Evolutionary conservation across 2,797 vertebrate genomes (phyloP), one percentile per base, ranked within the genome.

Genomic region (Gallinago stenura): DNA sequence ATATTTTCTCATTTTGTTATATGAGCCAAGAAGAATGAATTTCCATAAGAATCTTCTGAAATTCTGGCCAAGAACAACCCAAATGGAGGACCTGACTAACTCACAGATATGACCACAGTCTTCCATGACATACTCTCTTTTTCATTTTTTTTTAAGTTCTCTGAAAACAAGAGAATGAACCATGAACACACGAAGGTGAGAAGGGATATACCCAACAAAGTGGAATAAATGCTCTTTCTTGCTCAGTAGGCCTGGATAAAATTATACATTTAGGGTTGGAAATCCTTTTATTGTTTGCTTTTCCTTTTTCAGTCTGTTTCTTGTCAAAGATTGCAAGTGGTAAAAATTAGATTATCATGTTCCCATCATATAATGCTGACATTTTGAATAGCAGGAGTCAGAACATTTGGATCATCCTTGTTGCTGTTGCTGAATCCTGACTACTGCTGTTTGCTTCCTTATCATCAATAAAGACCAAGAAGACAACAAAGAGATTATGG

Each of bases 381-480:
- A 31, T 79, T 33, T 87, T 43, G 30, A 85, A 86, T 53, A 90
- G 30, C 24, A 69, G 70, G 28, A 81, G 50, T 22, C 39, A 37
- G 53, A 87, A 54, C 54, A 73, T 70, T 58, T 83, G 50, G 31
- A 77, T 87, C 33, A 33, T 75, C 10, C 35, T 51, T 51, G 50
- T 57, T 83, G 54, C 41, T 88, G 56, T 37, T 87, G 30, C 66
- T 69, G 53, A 88, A 61, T 78, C 45, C 28, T 85, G 53, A 46
- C 79, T 91, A 60, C 76, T 62, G 56, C 89, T 94, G 46, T 53
- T 91, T 64, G 10, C 69, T 83, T 94, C 65, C 61, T 71, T 75
- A 86, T 61, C 31, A 48, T 86, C 86, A 91, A 86, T 71, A 88
- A 73, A 93, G 43, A 88, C 87, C 46, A 89, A 91, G 53, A 35